These are phyloP conservation scores for Lutjanus argentimaculatus DNA, from an alignment of 2,797 vertebrate species.

Conservation along the genomic window DNA sequence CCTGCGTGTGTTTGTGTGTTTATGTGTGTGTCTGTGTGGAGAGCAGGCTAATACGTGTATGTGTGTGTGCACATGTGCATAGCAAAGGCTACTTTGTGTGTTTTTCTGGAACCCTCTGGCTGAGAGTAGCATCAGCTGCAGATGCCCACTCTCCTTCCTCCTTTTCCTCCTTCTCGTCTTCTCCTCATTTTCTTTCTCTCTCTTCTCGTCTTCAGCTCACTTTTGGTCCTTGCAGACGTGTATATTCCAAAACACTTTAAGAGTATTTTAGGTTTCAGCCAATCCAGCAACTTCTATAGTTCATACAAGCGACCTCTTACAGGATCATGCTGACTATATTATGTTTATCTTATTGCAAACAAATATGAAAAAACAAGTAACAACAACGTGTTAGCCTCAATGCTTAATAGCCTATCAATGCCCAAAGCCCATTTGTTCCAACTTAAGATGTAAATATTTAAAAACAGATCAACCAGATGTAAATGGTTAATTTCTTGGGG, in stretches of 20 bases:
- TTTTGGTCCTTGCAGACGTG: constrained; percentile 12
- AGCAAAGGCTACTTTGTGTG: constrained; percentile 56
- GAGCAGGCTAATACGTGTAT: constrained; percentile 51
- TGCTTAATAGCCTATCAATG: neutral
- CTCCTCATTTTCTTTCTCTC: constrained; percentile 27
- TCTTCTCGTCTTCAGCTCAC: constrained; percentile 30
- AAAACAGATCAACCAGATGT: neutral
- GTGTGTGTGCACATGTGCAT: constrained; percentile 40
- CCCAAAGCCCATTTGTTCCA: neutral
- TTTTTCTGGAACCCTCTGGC: constrained; percentile 70
- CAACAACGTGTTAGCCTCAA: neutral
- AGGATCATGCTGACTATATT: neutral
- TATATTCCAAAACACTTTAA: constrained; percentile 27
- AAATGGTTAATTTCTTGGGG: neutral
- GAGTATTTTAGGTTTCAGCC: constrained; percentile 18
- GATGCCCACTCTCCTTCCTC: constrained; percentile 49
- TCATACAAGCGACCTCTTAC: neutral
- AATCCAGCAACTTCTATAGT: constrained; percentile 26
- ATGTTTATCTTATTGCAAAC: constrained; percentile 29
- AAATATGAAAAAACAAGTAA: constrained; percentile 10
- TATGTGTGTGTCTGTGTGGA: constrained; percentile 53
- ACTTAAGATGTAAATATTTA: neutral
- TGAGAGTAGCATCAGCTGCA: constrained; percentile 74
- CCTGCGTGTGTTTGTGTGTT: constrained; percentile 76
- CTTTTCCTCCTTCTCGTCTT: constrained; percentile 22